phyloP scores from a whole-genome alignment of 1,140 invertebrate genomes.

The Leptestheria dahalacensis region DNA sequence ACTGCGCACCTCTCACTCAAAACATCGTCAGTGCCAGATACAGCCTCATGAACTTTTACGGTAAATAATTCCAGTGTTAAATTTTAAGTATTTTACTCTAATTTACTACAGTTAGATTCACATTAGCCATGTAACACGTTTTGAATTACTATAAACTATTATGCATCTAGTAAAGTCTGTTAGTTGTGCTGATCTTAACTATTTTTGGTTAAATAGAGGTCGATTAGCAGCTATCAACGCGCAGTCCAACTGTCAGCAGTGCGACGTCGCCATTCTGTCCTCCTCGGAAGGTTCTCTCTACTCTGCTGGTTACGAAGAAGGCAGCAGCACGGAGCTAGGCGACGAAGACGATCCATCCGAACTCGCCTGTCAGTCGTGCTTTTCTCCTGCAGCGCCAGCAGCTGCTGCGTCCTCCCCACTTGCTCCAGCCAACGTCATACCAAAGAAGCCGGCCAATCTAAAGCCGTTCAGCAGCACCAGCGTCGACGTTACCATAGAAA shows the following conservation, averaged over 20 bases:
- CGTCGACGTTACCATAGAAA: slow-evolving; percentile 12
- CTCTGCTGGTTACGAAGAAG: slow-evolving; percentile 15
- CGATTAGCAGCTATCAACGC: slow-evolving; percentile 11
- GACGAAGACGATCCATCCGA: slow-evolving; percentile 16
- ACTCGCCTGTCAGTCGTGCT: not conserved
- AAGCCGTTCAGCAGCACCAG: not conserved
- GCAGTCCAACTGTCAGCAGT: slow-evolving; percentile 19
- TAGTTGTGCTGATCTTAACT: not conserved
- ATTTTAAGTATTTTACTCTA: too few species aligned
- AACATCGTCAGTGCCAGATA: slow-evolving; percentile 7
- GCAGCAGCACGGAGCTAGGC: slow-evolving; percentile 18
- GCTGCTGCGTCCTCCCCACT: not conserved
- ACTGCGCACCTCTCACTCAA: slow-evolving; percentile 11
- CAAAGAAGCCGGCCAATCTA: not conserved
- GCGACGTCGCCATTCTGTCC: slow-evolving; percentile 20
- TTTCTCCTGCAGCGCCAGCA: not conserved
- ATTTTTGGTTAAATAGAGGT: not conserved
- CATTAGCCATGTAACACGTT: not conserved
- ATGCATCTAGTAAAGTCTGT: too few species aligned
- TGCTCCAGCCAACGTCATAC: not conserved
- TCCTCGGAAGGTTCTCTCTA: slow-evolving; percentile 22
- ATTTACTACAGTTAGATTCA: too few species aligned
- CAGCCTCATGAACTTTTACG: slow-evolving; percentile 16
- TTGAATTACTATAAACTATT: not conserved
- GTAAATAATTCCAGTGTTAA: too few species aligned